Evolutionary conservation across 2,888 invertebrate species (phyloP), one percentile per base, ranked within the genome.

Genomic region (Chydorus sphaericus): DNA sequence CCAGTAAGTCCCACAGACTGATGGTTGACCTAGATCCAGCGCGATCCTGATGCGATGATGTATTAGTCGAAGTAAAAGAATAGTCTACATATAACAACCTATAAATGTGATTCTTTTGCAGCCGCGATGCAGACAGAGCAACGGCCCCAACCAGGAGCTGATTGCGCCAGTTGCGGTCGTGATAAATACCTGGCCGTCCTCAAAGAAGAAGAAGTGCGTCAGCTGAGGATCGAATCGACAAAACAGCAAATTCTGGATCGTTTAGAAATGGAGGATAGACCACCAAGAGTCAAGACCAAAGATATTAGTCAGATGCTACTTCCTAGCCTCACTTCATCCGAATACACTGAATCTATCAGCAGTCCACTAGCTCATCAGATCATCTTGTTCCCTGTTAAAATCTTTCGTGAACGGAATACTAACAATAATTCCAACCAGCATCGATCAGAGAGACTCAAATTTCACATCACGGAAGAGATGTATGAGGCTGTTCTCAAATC

Each of bases 201-300:
- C 14, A 39, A 55, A 11, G 61, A 61, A 10, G 60, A 63, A 50
- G 65, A 68, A n/a, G 69, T 85, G 54, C 82, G 80, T 0, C 79
- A 79, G 33, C 73, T 83, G 36, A 73, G 88, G 60, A 80, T 88
- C 59, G 85, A 87, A 69, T 83, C 83, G 63, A 85, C 87, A 50
- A 88, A 88, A 69, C 81, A 84, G 67, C 86, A 87, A 71, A 89
- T 89, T 30, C 67, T 89, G 63, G 83, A 82, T 70, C 88, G 87
- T 69, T 66, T 89, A 56, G 70, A 87, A 60, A 69, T 89, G 56
- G 83, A 81, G 57, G 83, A 82, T 68, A 28, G 23, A 20, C 86
- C 87, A 6, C 66, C 66, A 1, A 75, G 75, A 11, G 75, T 80
- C 53, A 78, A 44, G 18, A 39, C 28, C 4, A 31, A 23, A 44